Conservation (phyloP, 2,113 vertebrate species). For the Datnioides undecimradiatus region DNA sequence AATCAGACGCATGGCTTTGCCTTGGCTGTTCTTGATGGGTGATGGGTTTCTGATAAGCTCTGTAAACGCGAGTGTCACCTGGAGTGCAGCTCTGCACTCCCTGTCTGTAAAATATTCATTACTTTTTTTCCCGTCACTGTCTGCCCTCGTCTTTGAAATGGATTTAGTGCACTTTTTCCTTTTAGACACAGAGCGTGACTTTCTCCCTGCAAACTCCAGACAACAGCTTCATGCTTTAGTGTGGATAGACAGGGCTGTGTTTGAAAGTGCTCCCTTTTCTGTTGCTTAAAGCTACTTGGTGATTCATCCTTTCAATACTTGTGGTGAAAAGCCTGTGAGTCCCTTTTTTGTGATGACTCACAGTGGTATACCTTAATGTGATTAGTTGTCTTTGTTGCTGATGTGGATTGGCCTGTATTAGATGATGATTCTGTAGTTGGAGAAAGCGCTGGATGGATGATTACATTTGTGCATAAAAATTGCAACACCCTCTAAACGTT, state of each 20-base stretch:
- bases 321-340: conserved; percentile 29
- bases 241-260: conserved; percentile 34
- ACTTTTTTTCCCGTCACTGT: conserved; percentile 69
- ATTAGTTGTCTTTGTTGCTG: conserved; percentile 64
- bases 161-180: conserved; percentile 64
- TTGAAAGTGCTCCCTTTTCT: conserved; percentile 52
- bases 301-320: conserved; percentile 47
- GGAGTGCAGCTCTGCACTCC: conserved; percentile 62
- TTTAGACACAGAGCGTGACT: conserved; percentile 64
- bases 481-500: background rate
- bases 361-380: conserved; percentile 38
- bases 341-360: conserved; percentile 52
- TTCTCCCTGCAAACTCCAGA: conserved; percentile 43
- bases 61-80: conserved; percentile 70
- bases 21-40: conserved; percentile 33
- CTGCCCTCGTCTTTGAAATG: conserved; percentile 69
- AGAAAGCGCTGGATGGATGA: conserved; percentile 12
- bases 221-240: conserved; percentile 44
- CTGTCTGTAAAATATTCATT: conserved; percentile 83
- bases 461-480: conserved; percentile 16
- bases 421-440: conserved; percentile 21
- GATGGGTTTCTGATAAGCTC: conserved; percentile 78
- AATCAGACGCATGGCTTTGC: conserved; percentile 65
- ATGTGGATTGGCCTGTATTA: conserved; percentile 39
- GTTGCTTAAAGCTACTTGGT: conserved; percentile 54